Evolutionary conservation across 2,888 invertebrate species (phyloP).

Genomic region (Cosmopolites sordidus): DNA sequence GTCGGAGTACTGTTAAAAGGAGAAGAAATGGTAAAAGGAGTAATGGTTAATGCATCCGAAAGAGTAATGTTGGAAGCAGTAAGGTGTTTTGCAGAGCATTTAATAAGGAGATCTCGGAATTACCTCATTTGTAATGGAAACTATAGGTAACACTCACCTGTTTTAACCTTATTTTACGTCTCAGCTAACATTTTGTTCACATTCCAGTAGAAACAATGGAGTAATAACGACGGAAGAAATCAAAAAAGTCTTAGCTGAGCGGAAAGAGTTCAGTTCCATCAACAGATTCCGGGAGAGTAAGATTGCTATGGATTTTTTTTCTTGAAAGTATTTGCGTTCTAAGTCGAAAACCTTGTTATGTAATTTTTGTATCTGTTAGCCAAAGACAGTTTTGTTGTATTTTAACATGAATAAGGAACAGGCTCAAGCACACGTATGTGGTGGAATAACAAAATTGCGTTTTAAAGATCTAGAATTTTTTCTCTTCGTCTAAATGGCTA

Average conservation of each 20-base stretch:
- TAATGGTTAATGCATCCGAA: constrained; percentile 49
- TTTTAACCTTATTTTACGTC: not conserved
- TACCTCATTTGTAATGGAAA: constrained; percentile 34
- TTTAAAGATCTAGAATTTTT: too few relatives aligned
- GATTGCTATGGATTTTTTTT: constrained; percentile 33
- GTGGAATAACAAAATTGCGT: too few relatives aligned
- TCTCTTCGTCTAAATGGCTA: too few relatives aligned
- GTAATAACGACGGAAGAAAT: constrained; percentile 32
- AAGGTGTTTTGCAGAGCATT: constrained; percentile 52
- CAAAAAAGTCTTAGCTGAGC: constrained; percentile 32
- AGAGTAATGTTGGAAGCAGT: constrained; percentile 53
- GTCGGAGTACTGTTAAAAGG: constrained; percentile 48
- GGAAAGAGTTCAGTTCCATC: constrained; percentile 33
- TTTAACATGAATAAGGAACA: too few relatives aligned
- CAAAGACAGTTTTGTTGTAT: too few relatives aligned
- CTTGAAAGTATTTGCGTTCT: constrained; percentile 17
- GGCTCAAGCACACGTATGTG: too few relatives aligned
- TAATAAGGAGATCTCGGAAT: constrained; percentile 43
- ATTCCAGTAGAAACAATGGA: constrained; percentile 26
- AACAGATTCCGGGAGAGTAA: constrained; percentile 30
- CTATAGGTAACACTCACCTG: constrained; percentile 30
- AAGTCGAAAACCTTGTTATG: too few relatives aligned
- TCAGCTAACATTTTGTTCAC: not conserved
- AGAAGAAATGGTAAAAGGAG: constrained; percentile 50
- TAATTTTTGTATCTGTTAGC: too few relatives aligned